Base-by-base conservation (phyloP, 1,140 invertebrate species). In the Eupeodes corollae region DNA sequence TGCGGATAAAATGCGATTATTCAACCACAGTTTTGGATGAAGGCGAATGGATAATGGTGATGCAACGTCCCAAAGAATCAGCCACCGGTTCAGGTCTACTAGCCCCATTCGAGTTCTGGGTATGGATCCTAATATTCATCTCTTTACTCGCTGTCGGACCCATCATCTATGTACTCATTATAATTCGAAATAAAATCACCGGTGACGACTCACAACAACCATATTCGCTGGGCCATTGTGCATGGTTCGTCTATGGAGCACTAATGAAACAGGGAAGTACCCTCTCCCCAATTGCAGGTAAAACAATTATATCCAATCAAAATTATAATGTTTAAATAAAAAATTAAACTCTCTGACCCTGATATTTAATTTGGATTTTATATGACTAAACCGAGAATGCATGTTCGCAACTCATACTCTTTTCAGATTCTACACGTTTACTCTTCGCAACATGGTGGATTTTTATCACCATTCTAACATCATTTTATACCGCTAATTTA, bases 381-480 rank as follows among this genome's bases (percentile, higher is more conserved):
- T 40, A 35, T 35, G 3, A 26, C 21, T 26, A 26, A 5, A 26
- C 21, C 13, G 8, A 9, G 13, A 35, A n/a, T 10, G 12, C 14
- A 35, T n/a, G 14, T 6, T 6, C n/a, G n/a, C n/a, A n/a, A n/a
- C n/a, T 5, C 33, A 44, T 40, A 34, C 19, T 38, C 9, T 1
- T 67, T 73, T 14, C 59, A 90, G 88, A 89, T 70, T 84, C 86
- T 11, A 82, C 84, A 1, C 71, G 88, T 34, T 70, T 92, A 21
- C 69, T 91, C 5, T 91, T 91, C 64, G 86, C 87, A 15, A 88
- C 86, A 0, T 92, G 89, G 89, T 91, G 88, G 88, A 77, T 92
- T 41, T 91, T 90, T 62, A 86, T 89, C 44, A 84, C 87, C 34
- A 79, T 91, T 45, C 62, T 92, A 14, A 91, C 87, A 0, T 84